Evolutionary conservation across 1,140 invertebrate genomes (phyloP).

Genomic region (Coptotermes formosanus): DNA sequence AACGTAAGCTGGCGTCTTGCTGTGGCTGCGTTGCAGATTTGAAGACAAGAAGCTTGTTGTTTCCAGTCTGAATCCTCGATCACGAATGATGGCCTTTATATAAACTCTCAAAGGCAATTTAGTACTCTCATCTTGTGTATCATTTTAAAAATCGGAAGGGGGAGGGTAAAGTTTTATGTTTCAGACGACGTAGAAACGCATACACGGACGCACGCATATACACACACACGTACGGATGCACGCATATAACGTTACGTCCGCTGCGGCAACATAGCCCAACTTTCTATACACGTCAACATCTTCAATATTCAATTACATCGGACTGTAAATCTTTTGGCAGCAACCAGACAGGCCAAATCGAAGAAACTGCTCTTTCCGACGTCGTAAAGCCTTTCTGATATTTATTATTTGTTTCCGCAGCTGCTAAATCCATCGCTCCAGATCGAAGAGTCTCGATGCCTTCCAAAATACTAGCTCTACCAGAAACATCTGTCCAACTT

Average conservation of each 20-base stretch:
- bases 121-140: background rate
- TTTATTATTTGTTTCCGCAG: conserved; percentile 30
- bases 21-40: no score
- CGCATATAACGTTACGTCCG: background rate
- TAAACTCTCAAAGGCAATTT: background rate
- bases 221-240: background rate
- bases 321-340: conserved; percentile 31
- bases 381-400: conserved; percentile 29
- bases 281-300: conserved; percentile 29
- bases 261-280: conserved; percentile 17
- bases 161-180: background rate
- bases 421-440: conserved; percentile 25
- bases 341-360: conserved; percentile 26
- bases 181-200: background rate
- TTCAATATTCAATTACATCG: conserved; percentile 34
- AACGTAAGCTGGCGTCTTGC: no score
- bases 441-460: conserved; percentile 13
- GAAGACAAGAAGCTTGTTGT: no score
- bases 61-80: no score
- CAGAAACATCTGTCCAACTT: background rate
- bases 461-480: background rate
- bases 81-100: no score
- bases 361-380: conserved; percentile 19
- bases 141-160: background rate
- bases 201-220: no score